Base-by-base conservation (phyloP, 2,888 invertebrate genomes). In the Portevinia maculata region DNA sequence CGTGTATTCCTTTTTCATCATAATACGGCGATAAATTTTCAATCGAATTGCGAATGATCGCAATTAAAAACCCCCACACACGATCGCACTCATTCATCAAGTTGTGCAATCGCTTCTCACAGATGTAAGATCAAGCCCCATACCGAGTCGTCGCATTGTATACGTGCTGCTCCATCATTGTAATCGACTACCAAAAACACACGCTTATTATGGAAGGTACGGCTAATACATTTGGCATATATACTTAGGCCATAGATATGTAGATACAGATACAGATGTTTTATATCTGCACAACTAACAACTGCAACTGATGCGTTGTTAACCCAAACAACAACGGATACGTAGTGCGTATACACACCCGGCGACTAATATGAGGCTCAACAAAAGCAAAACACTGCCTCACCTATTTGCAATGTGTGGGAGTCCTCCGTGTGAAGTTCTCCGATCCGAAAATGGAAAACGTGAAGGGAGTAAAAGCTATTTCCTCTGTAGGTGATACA, bases 11-110 rank as follows among this genome's bases (percentile, higher is more conserved):
- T 24, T 75, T 75, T 75, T 64, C 75, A 70, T 59, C 64, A 69
- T 24, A 57, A 19, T 5, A 13, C n/a, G 24, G 57, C 32, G 62
- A 64, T 75, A 64, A 64, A 34, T 64, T 69, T 69, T 69, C 62
- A 52, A 75, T 69, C 37, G 79, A 50, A 62, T 62, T 65, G 74
- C 79, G 75, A 79, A 70, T 71, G 76, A 32, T 71, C 65, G 76
- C 81, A 75, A 81, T 76, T 81, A 76, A 81, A 71, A 65, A 65
- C 81, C 41, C 81, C 65, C 62, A 65, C 76, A 64, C 81, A 53
- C 67, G 19, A 57, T 53, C 59, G 46, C 32, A n/a, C 60, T 60
- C 65, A 59, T 41, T 81, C 64, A 39, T 70, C 70, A 44, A 67
- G 75, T 79, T 81, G 74, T 70, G 57, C 70, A 76, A 81, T 76